phyloP scores from a whole-genome alignment of 2,888 invertebrate species.

The Anorthoa munda region DNA sequence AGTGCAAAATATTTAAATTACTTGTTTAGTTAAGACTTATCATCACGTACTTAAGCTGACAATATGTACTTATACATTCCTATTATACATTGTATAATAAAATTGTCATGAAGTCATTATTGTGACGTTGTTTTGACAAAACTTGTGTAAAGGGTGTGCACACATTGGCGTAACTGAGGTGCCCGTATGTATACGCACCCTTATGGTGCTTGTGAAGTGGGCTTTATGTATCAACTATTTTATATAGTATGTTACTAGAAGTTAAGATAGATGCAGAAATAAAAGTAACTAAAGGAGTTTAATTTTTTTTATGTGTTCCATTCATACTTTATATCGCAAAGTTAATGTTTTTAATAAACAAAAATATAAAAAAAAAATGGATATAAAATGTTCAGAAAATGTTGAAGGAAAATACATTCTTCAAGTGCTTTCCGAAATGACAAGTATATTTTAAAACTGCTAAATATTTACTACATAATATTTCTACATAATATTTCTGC shows the following conservation, averaged over 20 bases:
- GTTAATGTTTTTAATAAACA: not conserved
- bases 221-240: slow-evolving; percentile 13
- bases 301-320: too few relatives aligned
- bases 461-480: slow-evolving; percentile 20
- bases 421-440: not conserved
- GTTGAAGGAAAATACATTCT: not conserved
- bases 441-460: not conserved
- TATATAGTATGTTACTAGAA: slow-evolving; percentile 8
- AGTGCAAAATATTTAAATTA: slow-evolving; percentile 20
- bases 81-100: slow-evolving; percentile 16
- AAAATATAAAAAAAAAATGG: not conserved
- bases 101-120: slow-evolving; percentile 24
- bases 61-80: slow-evolving; percentile 58
- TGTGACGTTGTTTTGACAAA: slow-evolving; percentile 8
- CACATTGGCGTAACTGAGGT: not conserved
- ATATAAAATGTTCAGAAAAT: not conserved
- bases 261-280: slow-evolving; percentile 21
- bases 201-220: slow-evolving; percentile 29
- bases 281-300: not conserved
- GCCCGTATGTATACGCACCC: slow-evolving; percentile 1
- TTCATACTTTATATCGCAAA: not conserved
- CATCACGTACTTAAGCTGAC: slow-evolving; percentile 46
- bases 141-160: slow-evolving; percentile 22
- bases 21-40: slow-evolving; percentile 16
- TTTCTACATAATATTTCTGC: slow-evolving; percentile 38